Base-by-base conservation (phyloP, 2,888 invertebrate species). In the Piscicola geometra region DNA sequence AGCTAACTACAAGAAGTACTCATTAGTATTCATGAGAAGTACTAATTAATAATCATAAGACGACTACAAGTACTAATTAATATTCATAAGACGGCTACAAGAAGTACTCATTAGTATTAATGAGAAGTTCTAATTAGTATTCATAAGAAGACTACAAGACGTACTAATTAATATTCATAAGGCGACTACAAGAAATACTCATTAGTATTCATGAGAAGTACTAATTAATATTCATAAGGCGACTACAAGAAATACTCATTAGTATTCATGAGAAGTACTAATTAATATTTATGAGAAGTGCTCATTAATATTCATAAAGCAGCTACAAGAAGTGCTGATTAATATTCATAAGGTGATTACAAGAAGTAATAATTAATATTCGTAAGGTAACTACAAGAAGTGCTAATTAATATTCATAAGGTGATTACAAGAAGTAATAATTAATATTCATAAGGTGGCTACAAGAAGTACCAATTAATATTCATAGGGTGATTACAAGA, bases 1-100 rank as follows among this genome's bases (percentile, higher is more conserved):
- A 41, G 77, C 77, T 35, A 76, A 71, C 70, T 64, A 64, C 67
- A 56, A 74, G 36, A 56, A 71, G 78, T 78, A 5, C 5, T 3
- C n/a, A 21, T n/a, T 56, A n/a, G 21, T 56, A n/a, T n/a, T 56
- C 41, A 41, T 9, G 5, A 41, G 41, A 68, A 76, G 73, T 73
- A 30, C n/a, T 28, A 32, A 41, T 21, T 18, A 33, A 64, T 35
- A 28, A 76, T 21, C 28, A 74, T 72, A 25, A 36, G 30, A 5
- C 21, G 25, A 1, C 18, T 1, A 33, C 1, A 41, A 36, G 1
- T 25, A n/a, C 2, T 52, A 32, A n/a, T 69, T 21, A 12, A 47
- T 50, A n/a, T 64, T 25, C 36, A 35, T 74, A 25, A 75, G n/a
- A n/a, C n/a, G n/a, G n/a, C 70, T 64, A 64, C 67, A 56, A 74